phyloP scores from a whole-genome alignment of 2,888 invertebrate genomes.

The Anthophora plumipes region DNA sequence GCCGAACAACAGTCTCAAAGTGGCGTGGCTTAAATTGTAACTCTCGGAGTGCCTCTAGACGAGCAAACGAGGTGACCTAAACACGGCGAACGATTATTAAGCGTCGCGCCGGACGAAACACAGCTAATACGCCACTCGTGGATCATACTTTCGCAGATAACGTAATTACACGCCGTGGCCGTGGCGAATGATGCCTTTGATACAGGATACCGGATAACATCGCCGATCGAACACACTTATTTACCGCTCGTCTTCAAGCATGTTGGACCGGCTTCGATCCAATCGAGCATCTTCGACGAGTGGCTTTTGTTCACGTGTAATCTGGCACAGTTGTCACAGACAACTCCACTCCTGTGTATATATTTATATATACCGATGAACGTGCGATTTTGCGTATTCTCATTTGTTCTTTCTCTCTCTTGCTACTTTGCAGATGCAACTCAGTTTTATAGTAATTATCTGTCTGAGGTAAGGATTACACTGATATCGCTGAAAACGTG shows the following conservation, averaged over 20 bases:
- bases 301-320: constrained; percentile 46
- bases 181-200: constrained; percentile 62
- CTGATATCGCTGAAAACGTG: background rate
- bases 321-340: constrained; percentile 22
- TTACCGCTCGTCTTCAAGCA: constrained; percentile 13
- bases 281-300: background rate
- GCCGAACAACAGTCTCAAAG: background rate
- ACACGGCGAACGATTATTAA: constrained; percentile 9
- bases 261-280: constrained; percentile 7
- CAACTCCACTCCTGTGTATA: constrained; percentile 42
- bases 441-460: background rate
- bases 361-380: no score
- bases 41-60: background rate
- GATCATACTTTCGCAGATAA: constrained; percentile 21
- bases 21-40: background rate
- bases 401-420: no score
- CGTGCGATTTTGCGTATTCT: constrained; percentile 34
- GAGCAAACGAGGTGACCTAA: constrained; percentile 6
- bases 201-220: constrained; percentile 21
- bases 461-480: background rate
- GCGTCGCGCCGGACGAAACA: background rate
- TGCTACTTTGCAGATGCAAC: no score
- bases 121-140: constrained; percentile 1
- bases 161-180: constrained; percentile 20
- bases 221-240: constrained; percentile 20